Conservation (phyloP, 2,888 invertebrate species). For the Plagodis pulveraria region DNA sequence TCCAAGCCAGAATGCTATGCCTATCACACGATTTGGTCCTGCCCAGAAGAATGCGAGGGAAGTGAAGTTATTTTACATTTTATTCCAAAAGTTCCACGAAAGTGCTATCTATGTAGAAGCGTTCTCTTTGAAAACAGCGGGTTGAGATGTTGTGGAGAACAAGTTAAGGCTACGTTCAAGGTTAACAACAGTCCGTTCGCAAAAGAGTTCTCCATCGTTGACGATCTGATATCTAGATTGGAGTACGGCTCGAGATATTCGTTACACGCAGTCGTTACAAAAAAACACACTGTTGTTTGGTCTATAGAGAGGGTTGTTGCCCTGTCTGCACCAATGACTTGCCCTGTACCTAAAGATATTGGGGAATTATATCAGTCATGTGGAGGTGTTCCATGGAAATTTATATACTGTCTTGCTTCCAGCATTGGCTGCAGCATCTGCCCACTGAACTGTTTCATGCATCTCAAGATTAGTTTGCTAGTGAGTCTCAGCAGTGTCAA, state of each 20-base stretch:
- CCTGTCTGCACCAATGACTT: slow-evolving; percentile 54
- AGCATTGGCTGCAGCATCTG: slow-evolving; percentile 65
- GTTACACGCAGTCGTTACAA: slow-evolving; percentile 55
- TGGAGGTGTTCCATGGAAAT: slow-evolving; percentile 67
- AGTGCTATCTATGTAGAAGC: slow-evolving; percentile 67
- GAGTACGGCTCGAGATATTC: slow-evolving; percentile 58
- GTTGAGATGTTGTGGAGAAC: slow-evolving; percentile 70
- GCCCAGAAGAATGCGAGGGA: slow-evolving; percentile 76
- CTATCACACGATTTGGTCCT: slow-evolving; percentile 75
- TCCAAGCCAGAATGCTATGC: slow-evolving; percentile 65
- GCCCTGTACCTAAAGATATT: slow-evolving; percentile 57
- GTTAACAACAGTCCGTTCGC: slow-evolving; percentile 46
- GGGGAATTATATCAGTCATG: slow-evolving; percentile 59
- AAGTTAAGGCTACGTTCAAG: slow-evolving; percentile 61
- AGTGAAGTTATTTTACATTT: slow-evolving; percentile 68
- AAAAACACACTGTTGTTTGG: slow-evolving; percentile 59
- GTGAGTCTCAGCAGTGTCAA: slow-evolving; percentile 72
- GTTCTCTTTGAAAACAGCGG: slow-evolving; percentile 72
- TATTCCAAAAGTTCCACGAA: slow-evolving; percentile 70
- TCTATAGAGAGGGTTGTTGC: slow-evolving; percentile 57
- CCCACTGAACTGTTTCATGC: slow-evolving; percentile 73
- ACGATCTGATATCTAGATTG: slow-evolving; percentile 64
- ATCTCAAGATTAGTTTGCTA: slow-evolving; percentile 69
- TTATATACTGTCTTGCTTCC: slow-evolving; percentile 74
- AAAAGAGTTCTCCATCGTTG: slow-evolving; percentile 57